A percentile compares a stretch with the other conserved stretches of the same genome.
Evolutionary conservation across 2,888 invertebrate genomes (phyloP).

Genomic region (Maniola hyperantus): DNA sequence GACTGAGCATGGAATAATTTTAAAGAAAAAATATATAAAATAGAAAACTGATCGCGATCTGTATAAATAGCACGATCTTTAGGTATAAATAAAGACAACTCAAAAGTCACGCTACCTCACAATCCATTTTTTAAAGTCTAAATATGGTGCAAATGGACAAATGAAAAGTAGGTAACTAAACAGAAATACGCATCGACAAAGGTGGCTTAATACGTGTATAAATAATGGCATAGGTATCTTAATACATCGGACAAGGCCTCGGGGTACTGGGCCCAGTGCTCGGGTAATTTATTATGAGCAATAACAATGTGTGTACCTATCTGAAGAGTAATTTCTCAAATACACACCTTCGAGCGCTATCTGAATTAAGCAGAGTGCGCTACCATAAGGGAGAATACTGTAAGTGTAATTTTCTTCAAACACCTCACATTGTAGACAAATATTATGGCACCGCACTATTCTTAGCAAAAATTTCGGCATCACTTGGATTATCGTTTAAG

Average conservation of each 20-base stretch:
- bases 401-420: conserved; percentile 3
- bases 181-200: conserved; percentile 18
- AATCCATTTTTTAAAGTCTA: background rate
- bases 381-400: conserved; percentile 2
- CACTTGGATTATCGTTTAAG: too few species aligned
- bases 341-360: conserved; percentile 59
- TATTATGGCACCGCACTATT: background rate
- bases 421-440: background rate
- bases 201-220: conserved; percentile 27
- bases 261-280: conserved; percentile 63
- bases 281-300: conserved; percentile 69
- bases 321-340: conserved; percentile 74
- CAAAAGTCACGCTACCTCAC: too few species aligned
- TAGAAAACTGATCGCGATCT: too few species aligned
- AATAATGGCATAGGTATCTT: conserved; percentile 31
- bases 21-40: too few species aligned
- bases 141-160: background rate
- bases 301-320: conserved; percentile 72
- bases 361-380: conserved; percentile 10
- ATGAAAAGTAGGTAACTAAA: too few species aligned
- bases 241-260: conserved; percentile 39
- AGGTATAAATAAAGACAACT: too few species aligned
- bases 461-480: too few species aligned
- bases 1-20: too few species aligned
- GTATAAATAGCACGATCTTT: too few species aligned